Conservation (phyloP, 2,797 vertebrate species). For the Onychomys leucogaster region DNA sequence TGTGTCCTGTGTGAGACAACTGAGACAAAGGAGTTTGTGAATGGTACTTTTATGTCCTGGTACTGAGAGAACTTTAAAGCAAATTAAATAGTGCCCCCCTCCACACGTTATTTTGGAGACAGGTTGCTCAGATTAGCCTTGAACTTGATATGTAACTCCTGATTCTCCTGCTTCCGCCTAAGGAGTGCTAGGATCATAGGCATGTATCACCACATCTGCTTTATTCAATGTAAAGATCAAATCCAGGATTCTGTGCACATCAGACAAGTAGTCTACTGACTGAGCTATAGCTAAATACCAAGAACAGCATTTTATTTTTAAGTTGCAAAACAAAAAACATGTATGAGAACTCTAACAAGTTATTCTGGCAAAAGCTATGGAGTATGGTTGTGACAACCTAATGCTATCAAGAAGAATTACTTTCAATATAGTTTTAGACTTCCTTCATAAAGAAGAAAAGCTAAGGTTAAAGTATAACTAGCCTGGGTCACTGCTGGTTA, state of each 20-base stretch:
- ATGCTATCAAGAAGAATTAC: not conserved
- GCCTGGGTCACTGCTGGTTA: not conserved
- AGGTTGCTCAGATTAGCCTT: not conserved
- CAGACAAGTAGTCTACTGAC: not conserved
- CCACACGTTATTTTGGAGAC: not conserved
- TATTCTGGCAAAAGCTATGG: not conserved
- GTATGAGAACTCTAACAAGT: slow-evolving; percentile 19
- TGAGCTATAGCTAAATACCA: not conserved
- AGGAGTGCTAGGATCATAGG: not conserved
- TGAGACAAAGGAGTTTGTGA: not conserved
- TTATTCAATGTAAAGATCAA: not conserved
- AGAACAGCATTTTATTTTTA: not conserved
- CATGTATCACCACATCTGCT: not conserved
- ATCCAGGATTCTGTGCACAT: not conserved
- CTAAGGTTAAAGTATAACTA: not conserved
- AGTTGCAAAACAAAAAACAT: not conserved
- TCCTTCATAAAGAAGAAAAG: slow-evolving; percentile 5
- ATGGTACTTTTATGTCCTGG: not conserved
- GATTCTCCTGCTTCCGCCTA: not conserved
- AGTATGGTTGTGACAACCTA: not conserved
- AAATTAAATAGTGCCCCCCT: not conserved
- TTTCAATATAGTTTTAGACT: slow-evolving; percentile 40
- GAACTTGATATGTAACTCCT: not conserved
- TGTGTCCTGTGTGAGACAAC: not conserved
- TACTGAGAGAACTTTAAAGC: not conserved